Percentiles rank a stretch among this genome's conserved stretches.
Evolutionary conservation across 1,140 invertebrate species (phyloP).

Genomic region (Anastatus disparis): DNA sequence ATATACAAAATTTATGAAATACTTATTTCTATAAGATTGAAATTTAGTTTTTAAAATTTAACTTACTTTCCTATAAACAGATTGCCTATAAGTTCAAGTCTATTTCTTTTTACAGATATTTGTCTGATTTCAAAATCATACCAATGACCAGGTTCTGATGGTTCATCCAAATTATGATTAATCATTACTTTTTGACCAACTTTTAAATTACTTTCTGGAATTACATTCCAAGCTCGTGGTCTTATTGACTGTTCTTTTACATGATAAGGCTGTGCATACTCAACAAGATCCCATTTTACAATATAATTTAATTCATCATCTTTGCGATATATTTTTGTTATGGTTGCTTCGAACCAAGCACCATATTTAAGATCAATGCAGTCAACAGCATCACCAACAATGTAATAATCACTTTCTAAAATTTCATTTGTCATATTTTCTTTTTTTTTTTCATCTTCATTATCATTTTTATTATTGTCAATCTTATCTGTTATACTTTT

Average conservation of each 20-base stretch:
- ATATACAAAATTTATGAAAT: neutral
- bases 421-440: slow-evolving; percentile 54
- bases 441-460: slow-evolving; percentile 48
- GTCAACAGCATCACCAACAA: slow-evolving; percentile 79
- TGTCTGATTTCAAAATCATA: slow-evolving; percentile 71
- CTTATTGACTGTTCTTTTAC: slow-evolving; percentile 71
- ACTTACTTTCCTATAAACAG: slow-evolving; percentile 50
- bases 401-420: slow-evolving; percentile 69
- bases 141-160: slow-evolving; percentile 78
- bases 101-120: slow-evolving; percentile 47
- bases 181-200: slow-evolving; percentile 76
- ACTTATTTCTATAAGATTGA: neutral
- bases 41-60: neutral
- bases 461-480: too few relatives aligned
- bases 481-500: too few relatives aligned
- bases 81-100: slow-evolving; percentile 52
- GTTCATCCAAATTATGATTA: slow-evolving; percentile 81
- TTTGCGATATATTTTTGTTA: slow-evolving; percentile 62
- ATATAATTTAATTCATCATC: slow-evolving; percentile 60
- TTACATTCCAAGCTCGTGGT: slow-evolving; percentile 71
- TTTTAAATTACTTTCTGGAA: slow-evolving; percentile 70
- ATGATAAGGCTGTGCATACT: slow-evolving; percentile 66
- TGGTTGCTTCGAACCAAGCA: slow-evolving; percentile 75
- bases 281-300: slow-evolving; percentile 59
- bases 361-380: slow-evolving; percentile 68